Conservation (phyloP, 2,113 vertebrate genomes). For the Amphiprion ocellaris region DNA sequence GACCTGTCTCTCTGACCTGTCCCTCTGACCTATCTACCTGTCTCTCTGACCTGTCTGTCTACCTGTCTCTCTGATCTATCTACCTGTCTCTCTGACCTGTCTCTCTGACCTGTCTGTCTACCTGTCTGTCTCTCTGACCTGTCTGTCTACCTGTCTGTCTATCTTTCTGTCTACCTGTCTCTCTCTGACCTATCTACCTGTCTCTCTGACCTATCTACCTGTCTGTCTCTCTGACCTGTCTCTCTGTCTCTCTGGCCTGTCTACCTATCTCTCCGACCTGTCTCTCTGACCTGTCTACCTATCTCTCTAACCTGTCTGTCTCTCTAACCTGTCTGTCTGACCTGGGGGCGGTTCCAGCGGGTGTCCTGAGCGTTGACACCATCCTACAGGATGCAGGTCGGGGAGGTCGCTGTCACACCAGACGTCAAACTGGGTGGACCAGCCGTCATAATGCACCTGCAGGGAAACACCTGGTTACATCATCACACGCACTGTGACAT, state of each 20-base stretch:
- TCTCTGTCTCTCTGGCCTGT: no score
- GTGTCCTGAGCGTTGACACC: slow-evolving; percentile 83
- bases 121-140: not conserved
- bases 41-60: no score
- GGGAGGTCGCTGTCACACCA: slow-evolving; percentile 83
- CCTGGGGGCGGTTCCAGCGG: slow-evolving; percentile 79
- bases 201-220: no score
- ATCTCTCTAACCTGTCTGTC: not conserved
- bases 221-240: no score
- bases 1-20: no score
- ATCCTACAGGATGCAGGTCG: slow-evolving; percentile 85
- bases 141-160: slow-evolving; percentile 62
- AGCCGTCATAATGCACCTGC: slow-evolving; percentile 85
- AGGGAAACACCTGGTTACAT: slow-evolving; percentile 16
- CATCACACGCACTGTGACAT: not conserved
- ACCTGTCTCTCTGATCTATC: not conserved
- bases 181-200: no score
- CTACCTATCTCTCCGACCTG: no score
- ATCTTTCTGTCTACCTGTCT: no score
- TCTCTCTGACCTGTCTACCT: not conserved
- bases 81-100: not conserved
- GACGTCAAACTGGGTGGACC: slow-evolving; percentile 82
- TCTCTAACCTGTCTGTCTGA: slow-evolving; percentile 34
- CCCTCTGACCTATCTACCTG: not conserved
- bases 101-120: not conserved